phyloP scores from a whole-genome alignment of 1,140 invertebrate genomes.

The Bombyx mori region DNA sequence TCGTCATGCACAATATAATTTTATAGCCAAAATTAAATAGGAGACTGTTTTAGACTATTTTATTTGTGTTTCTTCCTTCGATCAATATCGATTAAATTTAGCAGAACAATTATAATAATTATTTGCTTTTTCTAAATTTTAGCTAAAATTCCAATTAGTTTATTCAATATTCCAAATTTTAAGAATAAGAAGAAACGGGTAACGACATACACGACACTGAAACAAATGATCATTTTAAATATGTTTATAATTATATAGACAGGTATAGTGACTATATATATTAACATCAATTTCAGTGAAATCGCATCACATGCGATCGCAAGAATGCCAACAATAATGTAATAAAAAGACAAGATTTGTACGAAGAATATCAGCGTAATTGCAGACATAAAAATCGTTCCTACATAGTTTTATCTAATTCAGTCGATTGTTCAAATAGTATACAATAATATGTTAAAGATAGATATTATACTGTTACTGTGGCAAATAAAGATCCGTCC shows the following conservation, averaged over 20 bases:
- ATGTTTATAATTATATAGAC: constrained; percentile 16
- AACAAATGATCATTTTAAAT: constrained; percentile 8
- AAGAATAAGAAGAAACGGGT: not conserved
- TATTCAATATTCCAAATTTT: too few species aligned
- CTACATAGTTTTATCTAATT: constrained; percentile 28
- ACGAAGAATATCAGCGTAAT: constrained; percentile 42
- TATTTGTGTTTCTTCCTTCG: too few species aligned
- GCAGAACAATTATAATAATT: too few species aligned
- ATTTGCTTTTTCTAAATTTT: too few species aligned
- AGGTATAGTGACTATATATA: constrained; percentile 16
- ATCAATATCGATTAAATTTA: too few species aligned
- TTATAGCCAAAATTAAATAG: too few species aligned
- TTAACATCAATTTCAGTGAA: constrained; percentile 25
- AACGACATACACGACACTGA: not conserved
- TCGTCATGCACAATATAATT: too few species aligned
- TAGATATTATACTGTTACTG: constrained; percentile 3
- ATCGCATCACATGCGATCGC: constrained; percentile 32
- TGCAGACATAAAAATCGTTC: constrained; percentile 17
- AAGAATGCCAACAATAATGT: constrained; percentile 33
- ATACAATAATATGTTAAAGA: constrained; percentile 2
- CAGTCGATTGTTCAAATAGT: constrained; percentile 19
- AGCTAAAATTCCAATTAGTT: too few species aligned
- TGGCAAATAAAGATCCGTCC: constrained; percentile 4
- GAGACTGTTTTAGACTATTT: too few species aligned
- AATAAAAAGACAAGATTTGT: constrained; percentile 38